Evolutionary conservation across 1,140 invertebrate genomes (phyloP).

Genomic region (Pogonomyrmex californicus): DNA sequence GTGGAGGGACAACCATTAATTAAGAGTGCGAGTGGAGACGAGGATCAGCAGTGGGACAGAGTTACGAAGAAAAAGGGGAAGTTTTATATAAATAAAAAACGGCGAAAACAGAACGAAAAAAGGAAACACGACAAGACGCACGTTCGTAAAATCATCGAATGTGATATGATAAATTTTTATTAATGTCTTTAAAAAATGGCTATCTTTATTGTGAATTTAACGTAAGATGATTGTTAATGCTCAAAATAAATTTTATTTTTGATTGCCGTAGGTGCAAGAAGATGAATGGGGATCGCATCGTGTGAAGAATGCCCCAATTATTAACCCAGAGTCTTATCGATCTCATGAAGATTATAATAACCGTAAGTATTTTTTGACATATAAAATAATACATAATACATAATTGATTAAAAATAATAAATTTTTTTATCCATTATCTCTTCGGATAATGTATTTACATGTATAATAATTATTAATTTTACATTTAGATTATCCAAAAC

Average conservation of each 20-base stretch:
- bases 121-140: constrained; percentile 21
- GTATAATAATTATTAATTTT: not conserved
- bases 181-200: not conserved
- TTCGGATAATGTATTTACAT: not conserved
- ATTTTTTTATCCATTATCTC: not conserved
- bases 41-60: constrained; percentile 61
- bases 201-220: not conserved
- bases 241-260: not conserved
- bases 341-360: constrained; percentile 55
- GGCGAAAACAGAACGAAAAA: constrained; percentile 39
- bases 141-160: constrained; percentile 17
- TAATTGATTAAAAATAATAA: too few species aligned
- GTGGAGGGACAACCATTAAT: constrained; percentile 32
- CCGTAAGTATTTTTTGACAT: not conserved
- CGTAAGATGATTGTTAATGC: not conserved
- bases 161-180: not conserved
- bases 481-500: constrained; percentile 42
- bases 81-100: constrained; percentile 39
- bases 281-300: constrained; percentile 52
- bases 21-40: constrained; percentile 35
- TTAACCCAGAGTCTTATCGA: constrained; percentile 34
- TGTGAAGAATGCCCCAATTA: constrained; percentile 2
- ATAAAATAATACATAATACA: not conserved
- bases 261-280: not conserved
- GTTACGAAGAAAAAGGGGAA: constrained; percentile 54